Base-by-base conservation (phyloP, 2,113 vertebrate genomes). In the Entelurus aequoreus region DNA sequence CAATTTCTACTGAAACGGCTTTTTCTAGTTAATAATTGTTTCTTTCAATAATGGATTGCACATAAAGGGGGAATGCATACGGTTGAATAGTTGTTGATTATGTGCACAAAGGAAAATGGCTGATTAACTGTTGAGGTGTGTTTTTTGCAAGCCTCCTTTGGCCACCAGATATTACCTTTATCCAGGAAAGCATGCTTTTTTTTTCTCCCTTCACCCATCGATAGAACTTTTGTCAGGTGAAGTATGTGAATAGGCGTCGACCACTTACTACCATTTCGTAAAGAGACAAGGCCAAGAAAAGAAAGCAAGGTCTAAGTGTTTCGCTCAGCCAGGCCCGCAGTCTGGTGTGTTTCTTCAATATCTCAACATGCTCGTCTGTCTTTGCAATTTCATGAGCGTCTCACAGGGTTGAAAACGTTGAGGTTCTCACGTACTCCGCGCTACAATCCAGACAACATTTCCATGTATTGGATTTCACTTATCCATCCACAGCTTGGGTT, bases 141-240 rank as follows among this genome's bases (percentile, higher is more conserved):
- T 56, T 56, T 67, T 78, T 70, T 49, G 62, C 63, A 69, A 79
- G 58, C 35, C 6, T 42, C 37, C 28, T 53, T n/a, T 38, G 16
- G 47, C 13, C 44, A 36, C 6, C 8, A 16, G 5, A 57, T 16
- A 52, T 51, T 14, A 59, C 9, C 48, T 54, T 69, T 5, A 53
- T 65, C 16, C 74, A 55, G 78, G 64, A 62, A 73, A 47, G 55
- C 13, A 69, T 66, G 60, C 75, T 73, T 8, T 68, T n/a, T n/a
- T n/a, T n/a, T n/a, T n/a, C n/a, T n/a, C n/a, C n/a, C n/a, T n/a
- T n/a, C n/a, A 11, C 56, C 5, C 40, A 19, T 51, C 14, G 13
- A 4, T 8, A 36, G 28, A 4, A 35, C 4, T 37, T 13, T 19
- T 21, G 40, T 42, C 16, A 60, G n/a, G 19, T 42, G 36, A 54